Evolutionary conservation across 2,888 invertebrate species (phyloP), one percentile per base, ranked within the genome.

Genomic region (Euzophera pinguis): DNA sequence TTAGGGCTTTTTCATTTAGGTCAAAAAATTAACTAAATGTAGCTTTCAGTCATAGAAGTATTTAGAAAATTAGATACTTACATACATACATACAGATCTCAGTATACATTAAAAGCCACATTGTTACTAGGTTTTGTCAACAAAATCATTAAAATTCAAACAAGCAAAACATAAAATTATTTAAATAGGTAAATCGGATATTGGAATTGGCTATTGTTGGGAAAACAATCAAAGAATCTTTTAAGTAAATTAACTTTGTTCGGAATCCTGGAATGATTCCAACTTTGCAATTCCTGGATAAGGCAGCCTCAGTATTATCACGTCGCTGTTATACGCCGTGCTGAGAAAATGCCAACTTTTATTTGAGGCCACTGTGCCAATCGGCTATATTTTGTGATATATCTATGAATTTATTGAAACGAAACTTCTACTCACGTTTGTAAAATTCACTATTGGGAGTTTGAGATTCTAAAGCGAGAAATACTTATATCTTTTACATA

Each of bases 151-250:
- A 29, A 29, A 43, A 12, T 9, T 13, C 1, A 27, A 43, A 8
- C 43, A 45, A 32, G 47, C 32, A 32, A 29, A 27, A 17, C 38
- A 45, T 38, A 22, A 34, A 47, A 27, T 39, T 45, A 34, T 27
- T 38, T 3, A 42, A 53, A 45, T 45, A 16, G 29, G 5, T 9
- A 32, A 45, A 45, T 16, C 32, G 32, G 32, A 45, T 45, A 45
- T 45, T 45, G 45, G 32, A 32, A 45, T 12, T 29, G 45, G 45
- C 45, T 12, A 45, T 45, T 45, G 45, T 45, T 32, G 29, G 32
- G 45, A 16, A 45, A 45, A 45, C 45, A 45, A 45, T 45, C 45
- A 45, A 45, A 45, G 34, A 45, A 45, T 45, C 45, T 45, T 45
- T 45, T 45, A 45, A 45, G 45, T 45, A 45, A 45, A 45, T 45